Evolutionary conservation across 2,113 vertebrate species (phyloP).

Genomic region (Hemibates koningsi): DNA sequence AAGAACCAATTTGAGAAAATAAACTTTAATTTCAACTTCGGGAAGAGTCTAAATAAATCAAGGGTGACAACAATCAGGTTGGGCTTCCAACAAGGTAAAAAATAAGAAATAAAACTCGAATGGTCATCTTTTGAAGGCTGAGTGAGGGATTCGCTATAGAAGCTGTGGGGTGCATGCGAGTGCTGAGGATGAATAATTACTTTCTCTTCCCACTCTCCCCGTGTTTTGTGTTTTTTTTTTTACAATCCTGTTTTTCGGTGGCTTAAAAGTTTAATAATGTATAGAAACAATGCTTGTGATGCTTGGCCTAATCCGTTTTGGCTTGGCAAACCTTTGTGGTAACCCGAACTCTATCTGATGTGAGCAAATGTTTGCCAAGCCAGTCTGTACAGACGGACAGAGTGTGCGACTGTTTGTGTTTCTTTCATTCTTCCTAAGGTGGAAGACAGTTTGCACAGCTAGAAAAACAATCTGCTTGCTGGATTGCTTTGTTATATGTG

Average conservation of each 20-base stretch:
- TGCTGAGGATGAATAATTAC: conserved; percentile 61
- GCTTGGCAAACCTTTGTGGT: conserved; percentile 47
- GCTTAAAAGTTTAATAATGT: conserved; percentile 74
- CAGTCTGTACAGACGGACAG: neutral
- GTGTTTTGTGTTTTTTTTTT: neutral
- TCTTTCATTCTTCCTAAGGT: neutral
- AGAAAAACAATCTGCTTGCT: neutral
- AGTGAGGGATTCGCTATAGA: conserved; percentile 1
- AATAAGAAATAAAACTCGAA: neutral
- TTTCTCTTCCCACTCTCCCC: conserved; percentile 37
- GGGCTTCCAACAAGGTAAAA: neutral
- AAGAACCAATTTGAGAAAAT: conserved; percentile 68
- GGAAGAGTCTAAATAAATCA: conserved; percentile 46
- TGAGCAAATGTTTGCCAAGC: conserved; percentile 24
- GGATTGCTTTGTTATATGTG: neutral
- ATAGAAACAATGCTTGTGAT: conserved; percentile 64
- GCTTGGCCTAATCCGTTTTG: conserved; percentile 56
- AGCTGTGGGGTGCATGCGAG: conserved; percentile 17
- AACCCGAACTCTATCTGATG: conserved; percentile 49
- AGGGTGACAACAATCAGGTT: conserved; percentile 3
- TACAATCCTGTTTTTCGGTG: conserved; percentile 71
- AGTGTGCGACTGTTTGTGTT: neutral
- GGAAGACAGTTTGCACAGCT: neutral
- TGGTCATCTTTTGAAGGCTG: conserved; percentile 31
- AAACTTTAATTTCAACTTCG: conserved; percentile 69